Base-by-base conservation (phyloP, 2,113 vertebrate genomes). In the Poeciliopsis occidentalis region DNA sequence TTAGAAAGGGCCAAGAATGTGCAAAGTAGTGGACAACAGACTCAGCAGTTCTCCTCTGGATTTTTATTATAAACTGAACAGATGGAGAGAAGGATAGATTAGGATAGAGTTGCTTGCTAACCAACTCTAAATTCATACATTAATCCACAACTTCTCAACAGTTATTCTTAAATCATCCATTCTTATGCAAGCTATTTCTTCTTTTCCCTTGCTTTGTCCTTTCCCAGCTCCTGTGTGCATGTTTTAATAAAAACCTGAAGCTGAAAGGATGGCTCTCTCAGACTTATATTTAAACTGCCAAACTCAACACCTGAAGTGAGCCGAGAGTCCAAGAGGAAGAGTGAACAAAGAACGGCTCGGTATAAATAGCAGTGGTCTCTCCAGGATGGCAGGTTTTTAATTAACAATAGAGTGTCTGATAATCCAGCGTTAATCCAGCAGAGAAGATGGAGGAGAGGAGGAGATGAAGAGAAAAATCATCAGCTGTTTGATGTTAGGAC, bases 371-470 rank as follows among this genome's bases (percentile, higher is more conserved):
- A 79, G 70, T 60, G 73, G 83, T 91, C 87, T 92, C 89, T 90
- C 68, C 69, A 85, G 85, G 87, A 91, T 83, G 86, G 83, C 86
- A 85, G 89, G 73, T 89, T 92, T 92, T 93, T 93, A 92, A 92
- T 93, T 90, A 94, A 92, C 86, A 93, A 90, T 90, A 87, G 87
- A 91, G 88, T 41, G 82, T 78, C 83, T 92, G 89, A 91, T 94
- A 94, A 94, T 94, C 92, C 92, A 89, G 84, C 73, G 82, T 90
- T 92, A 93, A 93, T 94, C 92, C 90, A 80, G 60, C 79, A 79
- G 87, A 89, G 88, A 85, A 87, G 79, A 86, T 80, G 88, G 84
- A 92, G 88, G 79, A 88, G 87, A 89, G 80, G 57, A 73, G 70
- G 24, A 74, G 85, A 82, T 87, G 83, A 87, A 76, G 87, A 82